Evolutionary conservation across 2,113 vertebrate species (phyloP), one percentile per base, ranked within the genome.

Genomic region (Platichthys stellatus): DNA sequence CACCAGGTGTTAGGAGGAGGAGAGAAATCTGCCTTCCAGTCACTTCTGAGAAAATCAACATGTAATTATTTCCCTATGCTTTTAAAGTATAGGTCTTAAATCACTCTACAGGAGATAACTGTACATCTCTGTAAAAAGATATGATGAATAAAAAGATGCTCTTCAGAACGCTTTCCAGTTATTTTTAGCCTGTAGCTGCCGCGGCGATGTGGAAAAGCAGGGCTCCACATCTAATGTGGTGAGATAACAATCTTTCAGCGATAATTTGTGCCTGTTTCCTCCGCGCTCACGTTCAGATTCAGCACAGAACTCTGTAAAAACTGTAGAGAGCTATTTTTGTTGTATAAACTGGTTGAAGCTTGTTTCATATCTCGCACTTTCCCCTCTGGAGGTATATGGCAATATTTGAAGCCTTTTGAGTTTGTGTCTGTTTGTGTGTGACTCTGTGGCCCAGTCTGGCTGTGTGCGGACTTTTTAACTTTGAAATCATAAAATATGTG

Each of bases 291-390:
- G 7, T 67, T 73, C 20, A 57, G 47, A 59, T 43, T 63, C 18
- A 38, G 21, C n/a, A 12, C 51, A 56, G 31, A 62, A 11, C 24
- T 58, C 43, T 18, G 26, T n/a, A 10, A 20, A 5, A 54, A 43
- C 43, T 70, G 60, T 11, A 53, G 43, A 69, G 13, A 17, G 23
- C 20, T 59, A 31, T 74, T 79, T 62, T 51, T 40, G 49, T 74
- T 40, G 31, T 64, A 24, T 43, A 38, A 73, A 74, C 31, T 54
- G 26, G n/a, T 43, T 7, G 26, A 51, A 58, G 53, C 53, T 62
- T 56, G n/a, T 71, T 67, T 77, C 3, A n/a, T 40, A 66, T 66
- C 51, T 47, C 0, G 8, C 20, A 54, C 63, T 65, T 53, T 70
- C 45, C 45, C 21, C 40, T 67, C 63, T 49, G 35, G 63, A 51